Percentiles rank a stretch among this genome's conserved stretches.
Evolutionary conservation across 1,140 invertebrate genomes (phyloP).

Genomic region (Drosophila obscura): DNA sequence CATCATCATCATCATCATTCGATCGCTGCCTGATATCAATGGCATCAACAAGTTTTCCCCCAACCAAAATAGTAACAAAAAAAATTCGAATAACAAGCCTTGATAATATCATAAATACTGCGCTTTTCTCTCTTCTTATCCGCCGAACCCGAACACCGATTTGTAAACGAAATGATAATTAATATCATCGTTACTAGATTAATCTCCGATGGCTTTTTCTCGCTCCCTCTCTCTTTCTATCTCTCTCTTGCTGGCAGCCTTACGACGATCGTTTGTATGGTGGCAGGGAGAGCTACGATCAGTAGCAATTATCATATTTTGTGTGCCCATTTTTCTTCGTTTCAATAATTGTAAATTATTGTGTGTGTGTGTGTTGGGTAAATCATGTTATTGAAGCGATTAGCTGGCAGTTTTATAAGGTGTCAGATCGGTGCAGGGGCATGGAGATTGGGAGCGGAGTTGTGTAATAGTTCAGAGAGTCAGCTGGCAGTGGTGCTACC

Average conservation of each 20-base stretch:
- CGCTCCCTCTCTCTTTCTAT: background rate
- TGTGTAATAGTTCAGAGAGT: conserved; percentile 13
- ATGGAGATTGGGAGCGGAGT: background rate
- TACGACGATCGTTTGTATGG: background rate
- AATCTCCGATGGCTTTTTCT: conserved; percentile 24
- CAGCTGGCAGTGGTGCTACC: background rate
- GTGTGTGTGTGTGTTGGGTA: conserved; percentile 65
- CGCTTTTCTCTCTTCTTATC: conserved; percentile 23
- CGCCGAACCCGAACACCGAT: conserved; percentile 34
- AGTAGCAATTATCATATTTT: conserved; percentile 80
- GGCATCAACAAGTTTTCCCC: conserved; percentile 60
- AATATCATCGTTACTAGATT: conserved; percentile 78
- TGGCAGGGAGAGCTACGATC: conserved; percentile 31
- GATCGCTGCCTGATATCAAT: no score
- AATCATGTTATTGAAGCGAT: conserved; percentile 79
- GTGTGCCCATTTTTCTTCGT: conserved; percentile 41
- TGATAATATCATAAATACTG: conserved; percentile 63
- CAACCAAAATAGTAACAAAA: background rate
- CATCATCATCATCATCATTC: conserved; percentile 44
- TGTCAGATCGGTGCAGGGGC: conserved; percentile 30
- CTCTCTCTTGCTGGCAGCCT: conserved; percentile 16
- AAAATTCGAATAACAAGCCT: conserved; percentile 52
- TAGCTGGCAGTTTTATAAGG: conserved; percentile 75
- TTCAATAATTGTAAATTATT: conserved; percentile 81
- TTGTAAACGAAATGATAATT: conserved; percentile 79